phyloP scores from a whole-genome alignment of 2,113 vertebrate genomes.

The Cichladusa arquata region DNA sequence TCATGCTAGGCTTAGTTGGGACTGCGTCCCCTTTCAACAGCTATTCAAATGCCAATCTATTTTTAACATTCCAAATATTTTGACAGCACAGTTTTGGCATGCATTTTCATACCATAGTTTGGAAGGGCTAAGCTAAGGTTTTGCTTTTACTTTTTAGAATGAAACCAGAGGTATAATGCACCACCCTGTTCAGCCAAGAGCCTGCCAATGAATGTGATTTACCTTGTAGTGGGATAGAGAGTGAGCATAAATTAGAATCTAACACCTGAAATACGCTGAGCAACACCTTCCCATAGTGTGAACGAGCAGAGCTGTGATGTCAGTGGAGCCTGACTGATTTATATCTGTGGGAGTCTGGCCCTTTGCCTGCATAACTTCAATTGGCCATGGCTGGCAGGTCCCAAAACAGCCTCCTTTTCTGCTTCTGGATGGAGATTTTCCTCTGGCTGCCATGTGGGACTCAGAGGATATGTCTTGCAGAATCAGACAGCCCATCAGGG shows the following conservation, averaged over 20 bases:
- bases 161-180: background rate
- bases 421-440: background rate
- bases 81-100: background rate
- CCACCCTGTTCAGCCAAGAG: background rate
- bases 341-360: background rate
- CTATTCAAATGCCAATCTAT: slow-evolving; percentile 23
- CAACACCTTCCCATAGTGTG: background rate
- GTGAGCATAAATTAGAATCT: background rate
- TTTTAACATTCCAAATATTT: slow-evolving; percentile 44
- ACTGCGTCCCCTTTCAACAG: background rate
- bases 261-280: background rate
- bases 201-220: background rate
- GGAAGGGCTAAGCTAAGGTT: background rate
- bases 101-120: background rate
- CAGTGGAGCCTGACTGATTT: background rate
- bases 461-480: background rate
- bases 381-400: background rate
- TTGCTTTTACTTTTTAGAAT: slow-evolving; percentile 10
- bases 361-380: background rate
- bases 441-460: background rate
- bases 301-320: background rate
- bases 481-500: background rate
- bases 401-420: slow-evolving; percentile 1
- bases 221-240: background rate
- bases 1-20: background rate